These are phyloP conservation scores for Andrena flavipes DNA, from an alignment of 2,888 invertebrate genomes.

Conservation along the genomic window DNA sequence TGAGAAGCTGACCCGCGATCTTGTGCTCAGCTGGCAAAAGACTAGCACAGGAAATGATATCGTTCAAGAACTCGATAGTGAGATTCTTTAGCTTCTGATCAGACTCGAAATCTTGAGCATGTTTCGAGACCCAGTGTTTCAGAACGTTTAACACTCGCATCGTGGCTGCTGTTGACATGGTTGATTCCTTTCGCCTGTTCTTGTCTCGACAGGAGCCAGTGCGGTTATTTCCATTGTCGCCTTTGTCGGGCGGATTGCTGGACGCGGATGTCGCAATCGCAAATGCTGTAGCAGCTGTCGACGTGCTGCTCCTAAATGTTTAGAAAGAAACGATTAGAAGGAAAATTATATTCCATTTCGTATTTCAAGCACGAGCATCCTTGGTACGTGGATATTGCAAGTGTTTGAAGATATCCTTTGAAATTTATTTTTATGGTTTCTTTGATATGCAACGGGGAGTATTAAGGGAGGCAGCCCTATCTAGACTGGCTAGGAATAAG, in stretches of 20 bases:
- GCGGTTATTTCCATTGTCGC: slow-evolving; percentile 71
- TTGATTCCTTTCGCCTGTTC: slow-evolving; percentile 89
- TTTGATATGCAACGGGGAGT: background rate
- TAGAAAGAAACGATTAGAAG: background rate
- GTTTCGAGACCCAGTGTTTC: slow-evolving; percentile 96
- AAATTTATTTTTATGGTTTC: background rate
- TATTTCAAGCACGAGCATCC: background rate
- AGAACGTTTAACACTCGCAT: slow-evolving; percentile 96
- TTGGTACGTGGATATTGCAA: background rate
- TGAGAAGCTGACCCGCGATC: slow-evolving; percentile 92
- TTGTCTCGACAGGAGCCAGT: slow-evolving; percentile 85
- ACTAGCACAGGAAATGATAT: slow-evolving; percentile 93
- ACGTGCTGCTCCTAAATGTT: slow-evolving; percentile 90
- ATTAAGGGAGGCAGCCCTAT: background rate
- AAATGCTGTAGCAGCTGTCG: slow-evolving; percentile 95
- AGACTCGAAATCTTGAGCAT: slow-evolving; percentile 94
- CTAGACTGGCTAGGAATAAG: too few relatives aligned
- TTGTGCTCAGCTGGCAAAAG: slow-evolving; percentile 95
- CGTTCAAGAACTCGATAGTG: slow-evolving; percentile 94
- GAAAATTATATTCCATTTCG: background rate
- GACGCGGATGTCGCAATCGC: slow-evolving; percentile 96
- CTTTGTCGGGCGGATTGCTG: slow-evolving; percentile 91
- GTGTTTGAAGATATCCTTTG: background rate
- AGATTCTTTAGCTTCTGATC: slow-evolving; percentile 90
- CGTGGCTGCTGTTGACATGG: slow-evolving; percentile 96